Conservation (phyloP, 2,113 vertebrate species). For the Oostethus manadensis region DNA sequence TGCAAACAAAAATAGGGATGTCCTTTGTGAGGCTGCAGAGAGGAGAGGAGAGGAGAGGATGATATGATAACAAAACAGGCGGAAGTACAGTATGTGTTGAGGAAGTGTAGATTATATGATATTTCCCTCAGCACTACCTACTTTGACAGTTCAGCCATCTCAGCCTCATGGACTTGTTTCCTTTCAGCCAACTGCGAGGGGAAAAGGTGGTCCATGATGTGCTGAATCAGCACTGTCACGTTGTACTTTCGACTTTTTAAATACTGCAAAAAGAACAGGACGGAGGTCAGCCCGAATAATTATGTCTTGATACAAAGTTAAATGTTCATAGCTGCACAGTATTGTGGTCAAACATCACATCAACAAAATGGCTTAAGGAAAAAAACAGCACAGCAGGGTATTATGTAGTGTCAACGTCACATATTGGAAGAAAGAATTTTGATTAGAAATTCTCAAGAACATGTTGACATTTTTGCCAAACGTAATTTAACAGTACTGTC, state of each 20-base stretch:
- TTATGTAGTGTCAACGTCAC: no score
- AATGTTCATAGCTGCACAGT: background rate
- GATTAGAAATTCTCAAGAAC: no score
- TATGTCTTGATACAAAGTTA: background rate
- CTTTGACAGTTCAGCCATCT: constrained; percentile 89
- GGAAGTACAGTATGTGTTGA: no score
- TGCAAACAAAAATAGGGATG: constrained; percentile 88
- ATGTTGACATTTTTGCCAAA: no score
- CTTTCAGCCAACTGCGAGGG: constrained; percentile 77
- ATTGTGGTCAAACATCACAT: background rate
- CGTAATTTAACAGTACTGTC: no score
- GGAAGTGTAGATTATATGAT: background rate
- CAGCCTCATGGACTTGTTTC: constrained; percentile 73
- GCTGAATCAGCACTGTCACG: constrained; percentile 74
- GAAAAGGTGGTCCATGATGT: constrained; percentile 75
- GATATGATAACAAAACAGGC: background rate
- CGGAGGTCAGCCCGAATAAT: background rate
- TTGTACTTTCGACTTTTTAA: constrained; percentile 82
- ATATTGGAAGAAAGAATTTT: no score
- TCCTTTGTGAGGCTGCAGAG: constrained; percentile 76
- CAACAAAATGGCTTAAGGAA: no score
- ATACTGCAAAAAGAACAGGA: constrained; percentile 65
- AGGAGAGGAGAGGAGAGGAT: background rate
- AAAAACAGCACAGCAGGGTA: no score
- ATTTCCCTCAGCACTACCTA: constrained; percentile 46